phyloP scores from a whole-genome alignment of 2,113 vertebrate species.

The Entosphenus tridentatus region DNA sequence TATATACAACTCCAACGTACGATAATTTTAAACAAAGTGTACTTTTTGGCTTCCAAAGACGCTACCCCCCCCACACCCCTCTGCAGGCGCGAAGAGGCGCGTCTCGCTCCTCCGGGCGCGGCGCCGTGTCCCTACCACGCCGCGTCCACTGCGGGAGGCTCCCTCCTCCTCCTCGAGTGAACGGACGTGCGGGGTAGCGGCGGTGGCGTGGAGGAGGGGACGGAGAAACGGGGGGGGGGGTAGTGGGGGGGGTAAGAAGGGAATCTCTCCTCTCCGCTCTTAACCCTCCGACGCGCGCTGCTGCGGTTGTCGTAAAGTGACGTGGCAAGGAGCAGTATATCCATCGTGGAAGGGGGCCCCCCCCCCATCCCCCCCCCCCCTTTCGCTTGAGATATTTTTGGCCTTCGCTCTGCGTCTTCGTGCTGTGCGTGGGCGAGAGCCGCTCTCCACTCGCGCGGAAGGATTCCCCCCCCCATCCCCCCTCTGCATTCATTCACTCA shows the following conservation, averaged over 20 bases:
- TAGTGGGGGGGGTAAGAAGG: background rate
- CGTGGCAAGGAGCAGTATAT: background rate
- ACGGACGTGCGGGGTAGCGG: background rate
- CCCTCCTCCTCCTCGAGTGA: background rate
- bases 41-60: constrained; percentile 1
- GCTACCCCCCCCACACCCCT: background rate
- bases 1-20: too few species aligned
- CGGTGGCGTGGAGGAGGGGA: background rate
- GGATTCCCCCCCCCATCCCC: too few species aligned
- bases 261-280: background rate
- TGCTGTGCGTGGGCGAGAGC: background rate
- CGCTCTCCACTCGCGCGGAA: too few species aligned
- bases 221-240: background rate
- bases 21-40: too few species aligned
- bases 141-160: background rate
- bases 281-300: too few species aligned
- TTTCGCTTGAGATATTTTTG: background rate
- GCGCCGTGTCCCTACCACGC: background rate
- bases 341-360: background rate
- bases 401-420: background rate
- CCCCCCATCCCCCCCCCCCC: background rate
- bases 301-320: background rate
- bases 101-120: background rate
- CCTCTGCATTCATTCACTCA: too few species aligned
- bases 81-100: background rate